Evolutionary conservation across 2,888 invertebrate species (phyloP).

Genomic region (Drosophila pseudotalamancana): DNA sequence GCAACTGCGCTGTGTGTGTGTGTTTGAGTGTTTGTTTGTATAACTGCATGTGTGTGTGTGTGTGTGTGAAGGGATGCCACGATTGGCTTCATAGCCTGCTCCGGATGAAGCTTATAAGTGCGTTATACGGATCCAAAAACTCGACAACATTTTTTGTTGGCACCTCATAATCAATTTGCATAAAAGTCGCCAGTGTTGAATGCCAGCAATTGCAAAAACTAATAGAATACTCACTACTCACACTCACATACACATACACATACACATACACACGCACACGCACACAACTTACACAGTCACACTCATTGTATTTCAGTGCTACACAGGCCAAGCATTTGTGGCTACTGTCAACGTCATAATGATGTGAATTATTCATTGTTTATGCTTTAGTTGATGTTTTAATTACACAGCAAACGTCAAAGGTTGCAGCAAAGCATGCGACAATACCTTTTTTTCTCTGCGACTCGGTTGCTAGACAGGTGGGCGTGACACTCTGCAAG

Average conservation of each 20-base stretch:
- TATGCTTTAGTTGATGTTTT: slow-evolving; percentile 75
- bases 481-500: slow-evolving; percentile 11
- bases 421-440: slow-evolving; percentile 26
- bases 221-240: slow-evolving; percentile 5
- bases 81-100: slow-evolving; percentile 35
- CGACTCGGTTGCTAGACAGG: neutral
- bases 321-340: slow-evolving; percentile 29
- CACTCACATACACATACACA: neutral
- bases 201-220: slow-evolving; percentile 35
- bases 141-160: slow-evolving; percentile 56
- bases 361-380: slow-evolving; percentile 78
- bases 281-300: neutral
- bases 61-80: slow-evolving; percentile 2
- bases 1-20: slow-evolving; percentile 25
- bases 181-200: slow-evolving; percentile 45
- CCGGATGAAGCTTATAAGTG: slow-evolving; percentile 29
- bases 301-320: neutral
- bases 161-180: slow-evolving; percentile 59
- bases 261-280: neutral
- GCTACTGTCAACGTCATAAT: slow-evolving; percentile 50
- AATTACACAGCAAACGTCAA: slow-evolving; percentile 61
- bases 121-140: slow-evolving; percentile 63
- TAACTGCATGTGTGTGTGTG: neutral
- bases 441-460: slow-evolving; percentile 20
- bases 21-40: neutral